phyloP scores from a whole-genome alignment of 2,113 vertebrate genomes.

The Zosterops japonicus region DNA sequence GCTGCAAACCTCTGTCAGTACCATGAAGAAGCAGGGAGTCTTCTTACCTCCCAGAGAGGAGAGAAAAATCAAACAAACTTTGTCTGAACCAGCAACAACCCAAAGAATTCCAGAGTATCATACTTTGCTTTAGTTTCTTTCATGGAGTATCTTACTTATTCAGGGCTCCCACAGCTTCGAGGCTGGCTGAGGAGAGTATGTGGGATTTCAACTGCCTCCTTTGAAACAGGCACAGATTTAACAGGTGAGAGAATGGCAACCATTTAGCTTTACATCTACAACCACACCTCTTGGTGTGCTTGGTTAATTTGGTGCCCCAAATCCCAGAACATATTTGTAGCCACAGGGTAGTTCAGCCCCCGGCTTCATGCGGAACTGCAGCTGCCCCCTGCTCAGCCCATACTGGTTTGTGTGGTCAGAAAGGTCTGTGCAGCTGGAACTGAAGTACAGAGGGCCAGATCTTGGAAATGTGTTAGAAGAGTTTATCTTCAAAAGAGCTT shows the following conservation, averaged over 20 bases:
- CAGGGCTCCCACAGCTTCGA: background rate
- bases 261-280: background rate
- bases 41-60: background rate
- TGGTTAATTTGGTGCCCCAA: background rate
- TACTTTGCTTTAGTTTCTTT: background rate
- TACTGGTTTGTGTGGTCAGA: background rate
- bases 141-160: background rate
- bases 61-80: background rate
- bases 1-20: background rate
- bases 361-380: background rate
- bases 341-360: accelerated
- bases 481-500: background rate
- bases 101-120: background rate
- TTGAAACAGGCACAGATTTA: background rate
- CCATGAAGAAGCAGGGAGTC: background rate
- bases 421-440: background rate
- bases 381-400: background rate
- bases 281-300: background rate
- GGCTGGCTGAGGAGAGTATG: accelerated
- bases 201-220: background rate
- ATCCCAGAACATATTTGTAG: background rate
- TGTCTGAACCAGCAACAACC: background rate
- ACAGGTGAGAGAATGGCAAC: background rate
- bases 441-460: background rate
- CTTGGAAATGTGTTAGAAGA: background rate